Percentiles rank a stretch among this genome's conserved stretches.
Conservation (phyloP, 2,888 invertebrate species). For the Diogma glabrata region DNA sequence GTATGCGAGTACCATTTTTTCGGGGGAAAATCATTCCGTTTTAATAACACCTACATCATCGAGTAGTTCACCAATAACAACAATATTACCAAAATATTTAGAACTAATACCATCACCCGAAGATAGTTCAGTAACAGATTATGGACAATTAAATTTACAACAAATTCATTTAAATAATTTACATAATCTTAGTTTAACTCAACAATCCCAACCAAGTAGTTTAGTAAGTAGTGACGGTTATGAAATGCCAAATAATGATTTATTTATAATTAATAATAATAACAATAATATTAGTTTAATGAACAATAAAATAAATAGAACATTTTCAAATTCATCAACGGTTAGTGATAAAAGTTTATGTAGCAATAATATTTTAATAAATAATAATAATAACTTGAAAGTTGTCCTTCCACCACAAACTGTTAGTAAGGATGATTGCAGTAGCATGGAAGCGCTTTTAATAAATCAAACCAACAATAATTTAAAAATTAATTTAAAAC, state of each 20-base stretch:
- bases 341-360: slow-evolving; percentile 17
- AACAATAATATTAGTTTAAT: slow-evolving; percentile 1
- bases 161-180: neutral
- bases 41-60: slow-evolving; percentile 6
- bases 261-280: slow-evolving; percentile 9
- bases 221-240: slow-evolving; percentile 18
- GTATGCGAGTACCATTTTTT: slow-evolving; percentile 12
- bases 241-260: slow-evolving; percentile 18
- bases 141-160: too few relatives aligned
- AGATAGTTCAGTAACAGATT: too few relatives aligned
- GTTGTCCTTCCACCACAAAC: slow-evolving; percentile 15
- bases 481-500: neutral
- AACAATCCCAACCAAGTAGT: slow-evolving; percentile 1
- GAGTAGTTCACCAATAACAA: slow-evolving; percentile 1
- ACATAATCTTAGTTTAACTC: slow-evolving; percentile 13
- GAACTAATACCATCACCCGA: slow-evolving; percentile 52
- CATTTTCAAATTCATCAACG: slow-evolving; percentile 20
- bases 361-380: neutral
- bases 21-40: slow-evolving; percentile 17
- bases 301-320: slow-evolving; percentile 9
- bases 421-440: slow-evolving; percentile 12
- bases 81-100: slow-evolving; percentile 45
- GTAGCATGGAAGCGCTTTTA: slow-evolving; percentile 4
- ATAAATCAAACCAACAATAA: neutral
- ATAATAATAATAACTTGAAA: slow-evolving; percentile 12